phyloP scores from a whole-genome alignment of 2,888 invertebrate genomes.

The Volucella zonaria region DNA sequence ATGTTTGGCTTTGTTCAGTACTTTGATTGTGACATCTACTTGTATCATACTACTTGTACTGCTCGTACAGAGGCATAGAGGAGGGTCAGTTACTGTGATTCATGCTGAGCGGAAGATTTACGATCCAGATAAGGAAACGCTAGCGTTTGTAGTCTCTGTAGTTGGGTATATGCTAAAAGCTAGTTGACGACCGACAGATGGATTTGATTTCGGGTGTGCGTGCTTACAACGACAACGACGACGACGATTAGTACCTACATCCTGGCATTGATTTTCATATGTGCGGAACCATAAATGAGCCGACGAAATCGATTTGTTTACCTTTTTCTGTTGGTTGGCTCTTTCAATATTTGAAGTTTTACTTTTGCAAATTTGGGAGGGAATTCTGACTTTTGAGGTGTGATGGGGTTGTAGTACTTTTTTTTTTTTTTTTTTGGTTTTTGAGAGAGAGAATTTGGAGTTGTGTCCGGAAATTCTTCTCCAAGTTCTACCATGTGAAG shows the following conservation, averaged over 20 bases:
- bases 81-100: slow-evolving; percentile 68
- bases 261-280: slow-evolving; percentile 27
- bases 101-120: slow-evolving; percentile 53
- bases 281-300: slow-evolving; percentile 35
- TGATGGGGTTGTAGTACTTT: background rate
- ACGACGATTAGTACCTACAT: slow-evolving; percentile 24
- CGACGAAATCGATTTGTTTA: slow-evolving; percentile 60
- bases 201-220: slow-evolving; percentile 26
- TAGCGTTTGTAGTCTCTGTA: slow-evolving; percentile 50
- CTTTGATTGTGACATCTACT: too few relatives aligned
- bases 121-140: slow-evolving; percentile 64
- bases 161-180: background rate
- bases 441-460: background rate
- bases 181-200: slow-evolving; percentile 14
- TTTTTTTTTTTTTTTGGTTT: background rate
- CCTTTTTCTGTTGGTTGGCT: slow-evolving; percentile 26
- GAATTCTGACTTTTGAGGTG: slow-evolving; percentile 1
- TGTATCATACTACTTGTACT: background rate
- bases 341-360: slow-evolving; percentile 14
- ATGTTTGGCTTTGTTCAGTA: background rate
- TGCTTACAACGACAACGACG: slow-evolving; percentile 3
- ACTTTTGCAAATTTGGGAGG: background rate
- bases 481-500: slow-evolving; percentile 1
- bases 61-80: slow-evolving; percentile 35
- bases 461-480: slow-evolving; percentile 41